phyloP scores from a whole-genome alignment of 2,888 invertebrate genomes.

The Galerucella nymphaeae region DNA sequence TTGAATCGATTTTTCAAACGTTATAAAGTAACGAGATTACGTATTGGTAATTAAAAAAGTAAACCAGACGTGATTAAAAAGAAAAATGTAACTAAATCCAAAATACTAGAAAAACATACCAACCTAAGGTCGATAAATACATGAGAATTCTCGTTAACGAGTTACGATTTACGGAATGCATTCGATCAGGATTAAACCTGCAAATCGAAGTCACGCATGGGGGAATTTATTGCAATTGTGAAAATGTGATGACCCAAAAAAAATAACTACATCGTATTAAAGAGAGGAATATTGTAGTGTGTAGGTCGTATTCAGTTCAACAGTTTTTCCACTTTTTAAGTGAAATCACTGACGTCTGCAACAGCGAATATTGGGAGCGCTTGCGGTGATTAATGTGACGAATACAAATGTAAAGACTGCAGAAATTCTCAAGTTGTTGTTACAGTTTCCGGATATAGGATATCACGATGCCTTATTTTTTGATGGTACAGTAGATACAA shows the following conservation, averaged over 20 bases:
- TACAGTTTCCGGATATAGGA: too few relatives aligned
- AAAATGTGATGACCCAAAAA: background rate
- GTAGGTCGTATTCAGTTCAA: background rate
- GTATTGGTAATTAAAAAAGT: background rate
- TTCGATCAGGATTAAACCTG: background rate
- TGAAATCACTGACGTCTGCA: background rate
- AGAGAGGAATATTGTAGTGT: background rate
- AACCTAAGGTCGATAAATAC: background rate
- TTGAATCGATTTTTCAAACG: too few relatives aligned
- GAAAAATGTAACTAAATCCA: background rate
- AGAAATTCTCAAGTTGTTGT: too few relatives aligned
- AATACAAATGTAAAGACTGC: too few relatives aligned
- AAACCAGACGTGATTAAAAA: background rate
- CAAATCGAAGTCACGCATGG: constrained; percentile 9
- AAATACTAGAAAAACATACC: background rate
- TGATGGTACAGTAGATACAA: too few relatives aligned
- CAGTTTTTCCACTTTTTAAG: background rate
- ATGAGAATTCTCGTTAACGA: constrained; percentile 5
- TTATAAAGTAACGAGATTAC: background rate
- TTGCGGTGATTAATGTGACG: too few relatives aligned
- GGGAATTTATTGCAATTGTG: background rate
- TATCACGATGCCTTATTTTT: too few relatives aligned
- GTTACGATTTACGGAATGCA: background rate
- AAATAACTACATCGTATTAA: background rate
- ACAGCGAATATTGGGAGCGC: too few relatives aligned